A percentile compares a stretch with the other conserved stretches of the same genome.
phyloP scores from a whole-genome alignment of 2,888 invertebrate species.

The Cerceris ruficornis region DNA sequence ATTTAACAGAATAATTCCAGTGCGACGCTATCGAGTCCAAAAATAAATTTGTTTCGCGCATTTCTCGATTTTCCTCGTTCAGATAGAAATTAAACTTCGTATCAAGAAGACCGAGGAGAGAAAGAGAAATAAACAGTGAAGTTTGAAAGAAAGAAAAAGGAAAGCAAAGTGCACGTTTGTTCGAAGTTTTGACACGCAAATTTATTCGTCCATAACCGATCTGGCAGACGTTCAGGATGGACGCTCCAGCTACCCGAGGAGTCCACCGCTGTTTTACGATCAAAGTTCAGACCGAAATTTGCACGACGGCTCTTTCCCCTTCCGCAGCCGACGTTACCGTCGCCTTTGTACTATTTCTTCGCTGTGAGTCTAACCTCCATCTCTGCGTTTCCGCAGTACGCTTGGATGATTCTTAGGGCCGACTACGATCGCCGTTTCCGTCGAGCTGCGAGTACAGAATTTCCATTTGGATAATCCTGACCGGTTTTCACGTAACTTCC shows the following conservation, averaged over 20 bases:
- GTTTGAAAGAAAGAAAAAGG: background rate
- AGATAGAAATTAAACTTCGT: background rate
- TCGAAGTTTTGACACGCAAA: constrained; percentile 77
- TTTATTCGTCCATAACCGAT: constrained; percentile 80
- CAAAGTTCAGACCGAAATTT: constrained; percentile 78
- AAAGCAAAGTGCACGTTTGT: constrained; percentile 43
- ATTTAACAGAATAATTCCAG: no score
- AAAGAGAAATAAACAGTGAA: background rate
- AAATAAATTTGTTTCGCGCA: background rate
- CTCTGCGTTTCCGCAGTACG: constrained; percentile 41
- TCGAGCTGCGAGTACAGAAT: constrained; percentile 43
- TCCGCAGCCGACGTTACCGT: constrained; percentile 42
- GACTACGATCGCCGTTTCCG: constrained; percentile 50
- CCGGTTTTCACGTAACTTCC: constrained; percentile 27
- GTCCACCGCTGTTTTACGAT: constrained; percentile 75
- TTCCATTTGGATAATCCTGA: constrained; percentile 60
- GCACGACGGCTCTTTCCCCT: constrained; percentile 72
- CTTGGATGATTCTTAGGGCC: constrained; percentile 47
- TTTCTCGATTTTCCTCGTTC: background rate
- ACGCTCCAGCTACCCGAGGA: constrained; percentile 62
- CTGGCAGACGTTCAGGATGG: constrained; percentile 79
- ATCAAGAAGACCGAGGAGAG: background rate
- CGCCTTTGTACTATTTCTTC: constrained; percentile 60
- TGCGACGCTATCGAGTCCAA: no score
- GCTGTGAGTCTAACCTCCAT: constrained; percentile 20